These are phyloP conservation scores for Cranoglanis bouderius DNA, from an alignment of 2,113 vertebrate genomes.

Conservation along the genomic window DNA sequence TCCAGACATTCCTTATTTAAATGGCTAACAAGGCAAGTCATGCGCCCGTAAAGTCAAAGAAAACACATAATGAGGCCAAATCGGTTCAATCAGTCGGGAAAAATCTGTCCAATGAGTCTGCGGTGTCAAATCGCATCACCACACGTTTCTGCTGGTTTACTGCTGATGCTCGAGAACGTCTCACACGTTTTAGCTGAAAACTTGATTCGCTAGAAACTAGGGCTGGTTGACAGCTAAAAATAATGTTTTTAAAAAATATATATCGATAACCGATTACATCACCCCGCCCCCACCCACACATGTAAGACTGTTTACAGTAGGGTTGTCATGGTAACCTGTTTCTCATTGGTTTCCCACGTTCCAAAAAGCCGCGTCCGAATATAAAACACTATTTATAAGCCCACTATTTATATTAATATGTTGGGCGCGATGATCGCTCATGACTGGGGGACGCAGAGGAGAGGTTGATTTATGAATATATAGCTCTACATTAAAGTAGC, in stretches of 20 bases:
- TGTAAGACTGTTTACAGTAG: not conserved
- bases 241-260: not conserved
- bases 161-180: not conserved
- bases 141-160: not conserved
- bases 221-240: not conserved
- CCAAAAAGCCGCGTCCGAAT: not conserved
- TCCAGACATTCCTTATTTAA: constrained; percentile 4
- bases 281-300: not conserved
- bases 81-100: not conserved
- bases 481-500: not conserved
- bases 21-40: not conserved
- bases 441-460: not conserved
- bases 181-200: not conserved
- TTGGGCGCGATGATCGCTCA: not conserved
- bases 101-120: not conserved
- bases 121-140: not conserved
- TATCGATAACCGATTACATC: not conserved
- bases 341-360: not conserved
- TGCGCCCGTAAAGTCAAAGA: not conserved
- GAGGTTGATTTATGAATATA: not conserved
- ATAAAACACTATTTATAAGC: too few relatives aligned
- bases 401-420: not conserved
- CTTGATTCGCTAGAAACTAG: not conserved
- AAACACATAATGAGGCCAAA: not conserved
- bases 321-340: not conserved